Evolutionary conservation across 2,888 invertebrate genomes (phyloP).

Genomic region (Cephus runcator): DNA sequence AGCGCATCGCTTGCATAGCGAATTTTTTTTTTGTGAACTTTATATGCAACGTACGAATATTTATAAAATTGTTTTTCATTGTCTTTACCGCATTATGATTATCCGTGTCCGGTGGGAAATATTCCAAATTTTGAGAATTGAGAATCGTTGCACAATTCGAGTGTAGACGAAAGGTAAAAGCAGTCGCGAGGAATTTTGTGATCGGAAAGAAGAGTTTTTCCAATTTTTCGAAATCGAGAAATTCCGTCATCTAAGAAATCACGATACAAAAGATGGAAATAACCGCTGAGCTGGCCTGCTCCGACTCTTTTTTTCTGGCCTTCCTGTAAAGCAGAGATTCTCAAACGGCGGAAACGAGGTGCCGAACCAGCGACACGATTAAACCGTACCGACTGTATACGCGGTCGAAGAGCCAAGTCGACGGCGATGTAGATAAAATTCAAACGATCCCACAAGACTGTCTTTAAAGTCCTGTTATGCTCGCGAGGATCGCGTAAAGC

Average conservation of each 20-base stretch:
- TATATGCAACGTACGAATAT: neutral
- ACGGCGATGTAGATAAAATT: neutral
- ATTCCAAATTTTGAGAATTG: neutral
- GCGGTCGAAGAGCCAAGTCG: neutral
- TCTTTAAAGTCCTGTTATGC: neutral
- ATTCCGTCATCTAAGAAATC: neutral
- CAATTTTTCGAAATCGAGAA: neutral
- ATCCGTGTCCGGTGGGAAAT: neutral
- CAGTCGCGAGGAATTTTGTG: too few species aligned
- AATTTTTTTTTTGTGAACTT: too few species aligned
- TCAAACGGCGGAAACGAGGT: neutral
- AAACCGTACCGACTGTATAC: neutral
- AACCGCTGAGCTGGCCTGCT: neutral
- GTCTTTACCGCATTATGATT: neutral
- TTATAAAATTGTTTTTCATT: neutral
- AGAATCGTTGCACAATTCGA: neutral
- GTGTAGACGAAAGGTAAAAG: neutral
- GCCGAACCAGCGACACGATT: neutral
- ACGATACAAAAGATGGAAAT: neutral
- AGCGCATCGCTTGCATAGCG: neutral
- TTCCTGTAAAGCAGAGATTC: slow-evolving; percentile 3
- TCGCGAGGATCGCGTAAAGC: neutral
- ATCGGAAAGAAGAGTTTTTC: neutral
- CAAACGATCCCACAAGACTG: neutral
- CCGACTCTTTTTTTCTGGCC: neutral